A percentile compares a stretch with the other conserved stretches of the same genome.
Evolutionary conservation across 1,140 invertebrate genomes (phyloP).

Genomic region (Maniola jurtina): DNA sequence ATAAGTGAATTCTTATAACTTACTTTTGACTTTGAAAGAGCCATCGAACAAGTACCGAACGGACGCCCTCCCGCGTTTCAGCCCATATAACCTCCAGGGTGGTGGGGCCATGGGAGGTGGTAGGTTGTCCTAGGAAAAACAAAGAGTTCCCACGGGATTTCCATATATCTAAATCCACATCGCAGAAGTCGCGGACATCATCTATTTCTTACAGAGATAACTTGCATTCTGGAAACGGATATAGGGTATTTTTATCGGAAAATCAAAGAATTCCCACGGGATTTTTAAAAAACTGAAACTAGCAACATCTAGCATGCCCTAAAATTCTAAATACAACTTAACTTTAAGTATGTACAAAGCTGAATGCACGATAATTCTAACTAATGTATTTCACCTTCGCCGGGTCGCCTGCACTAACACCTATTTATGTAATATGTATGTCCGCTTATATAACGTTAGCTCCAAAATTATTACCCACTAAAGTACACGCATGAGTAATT

Average conservation of each 20-base stretch:
- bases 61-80: too few species aligned
- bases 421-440: neutral
- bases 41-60: too few species aligned
- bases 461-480: constrained; percentile 10
- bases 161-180: neutral
- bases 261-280: neutral
- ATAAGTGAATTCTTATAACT: too few species aligned
- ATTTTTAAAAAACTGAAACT: neutral
- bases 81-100: too few species aligned
- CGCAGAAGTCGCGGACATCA: neutral
- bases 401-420: constrained; percentile 2
- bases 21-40: too few species aligned
- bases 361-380: constrained; percentile 19
- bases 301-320: neutral
- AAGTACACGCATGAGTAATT: neutral
- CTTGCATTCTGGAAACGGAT: too few species aligned
- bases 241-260: too few species aligned
- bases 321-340: neutral
- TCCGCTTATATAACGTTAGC: constrained; percentile 19
- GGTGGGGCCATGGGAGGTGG: too few species aligned
- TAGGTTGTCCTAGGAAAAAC: too few species aligned
- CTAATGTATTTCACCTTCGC: constrained; percentile 23
- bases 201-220: too few species aligned
- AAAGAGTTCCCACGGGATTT: too few species aligned
- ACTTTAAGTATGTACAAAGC: constrained; percentile 2